Percentiles rank a stretch among this genome's conserved stretches.
Evolutionary conservation across 2,113 vertebrate genomes (phyloP).

Genomic region (Xenotilapia caudafasciata): DNA sequence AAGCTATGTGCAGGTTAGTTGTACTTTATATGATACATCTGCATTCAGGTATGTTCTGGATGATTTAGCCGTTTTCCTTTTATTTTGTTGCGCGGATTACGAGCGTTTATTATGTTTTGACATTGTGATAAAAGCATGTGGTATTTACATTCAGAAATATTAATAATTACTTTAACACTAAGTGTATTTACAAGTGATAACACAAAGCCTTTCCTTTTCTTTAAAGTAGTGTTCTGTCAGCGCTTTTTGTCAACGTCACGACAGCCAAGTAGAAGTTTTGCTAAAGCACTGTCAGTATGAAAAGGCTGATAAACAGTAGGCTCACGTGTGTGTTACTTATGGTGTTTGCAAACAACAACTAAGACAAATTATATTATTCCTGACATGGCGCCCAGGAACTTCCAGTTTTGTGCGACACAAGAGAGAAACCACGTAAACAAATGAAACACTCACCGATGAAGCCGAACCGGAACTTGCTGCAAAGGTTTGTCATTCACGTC

Average conservation of each 20-base stretch:
- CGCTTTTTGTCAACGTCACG: not conserved
- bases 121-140: not conserved
- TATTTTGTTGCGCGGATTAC: not conserved
- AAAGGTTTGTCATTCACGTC: not conserved
- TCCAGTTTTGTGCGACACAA: not conserved
- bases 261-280: not conserved
- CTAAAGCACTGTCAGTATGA: not conserved
- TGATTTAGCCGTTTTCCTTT: not conserved
- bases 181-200: not conserved
- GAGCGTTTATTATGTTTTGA: too few species aligned
- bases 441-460: constrained; percentile 23
- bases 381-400: not conserved
- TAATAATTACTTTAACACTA: not conserved
- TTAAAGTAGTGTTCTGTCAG: not conserved
- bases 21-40: not conserved
- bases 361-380: not conserved
- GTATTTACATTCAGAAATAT: not conserved
- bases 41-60: not conserved
- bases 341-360: not conserved
- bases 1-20: not conserved
- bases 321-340: not conserved
- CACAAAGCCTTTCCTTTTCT: not conserved
- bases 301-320: not conserved
- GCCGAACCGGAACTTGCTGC: not conserved
- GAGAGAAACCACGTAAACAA: not conserved